Base-by-base conservation (phyloP, 2,888 invertebrate species). In the Unio pictorum region DNA sequence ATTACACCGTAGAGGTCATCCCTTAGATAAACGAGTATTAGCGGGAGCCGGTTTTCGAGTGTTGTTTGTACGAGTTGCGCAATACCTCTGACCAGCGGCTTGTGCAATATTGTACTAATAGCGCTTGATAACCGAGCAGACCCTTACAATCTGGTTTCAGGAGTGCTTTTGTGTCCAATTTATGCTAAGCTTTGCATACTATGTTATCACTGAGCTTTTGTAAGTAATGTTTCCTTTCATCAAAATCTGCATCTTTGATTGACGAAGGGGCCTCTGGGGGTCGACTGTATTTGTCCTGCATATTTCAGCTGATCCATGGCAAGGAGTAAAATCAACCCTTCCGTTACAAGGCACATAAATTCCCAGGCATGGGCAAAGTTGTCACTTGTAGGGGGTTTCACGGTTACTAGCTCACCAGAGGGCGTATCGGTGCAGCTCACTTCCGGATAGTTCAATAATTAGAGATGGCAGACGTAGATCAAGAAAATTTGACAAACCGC, bases 311-410 rank as follows among this genome's bases (percentile, higher is more conserved):
- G n/a, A 15, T 62, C 30, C 70, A 73, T 72, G 17, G 61, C 56
- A 4, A 74, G 28, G 5, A 75, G 26, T 28, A 59, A 65, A 15
- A 71, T 58, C 30, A 66, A 70, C 28, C 67, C 60, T 60, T 76
- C 72, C 4, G 65, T 66, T 11, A 56, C 54, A 28, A 70, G 55
- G 54, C 70, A 67, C 69, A 78, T 73, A 4, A 78, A 30, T 62
- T 76, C 76, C 72, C 73, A 76, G 1, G 74, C 74, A 72, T 80
- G 69, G 18, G 67, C 69, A 66, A 76, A 78, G 28, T 72, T 72
- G 61, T 76, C 74, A 8, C 61, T 56, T 17, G 23, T 23, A 23
- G 23, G 23, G 23, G 23, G 23, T 23, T 23, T 23, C 23, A 23
- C 23, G 23, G 23, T 23, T 23, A 23, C 23, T 23, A 23, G 23